These are phyloP conservation scores for Bhutanitis thaidina DNA, from an alignment of 2,888 invertebrate species.

Conservation along the genomic window DNA sequence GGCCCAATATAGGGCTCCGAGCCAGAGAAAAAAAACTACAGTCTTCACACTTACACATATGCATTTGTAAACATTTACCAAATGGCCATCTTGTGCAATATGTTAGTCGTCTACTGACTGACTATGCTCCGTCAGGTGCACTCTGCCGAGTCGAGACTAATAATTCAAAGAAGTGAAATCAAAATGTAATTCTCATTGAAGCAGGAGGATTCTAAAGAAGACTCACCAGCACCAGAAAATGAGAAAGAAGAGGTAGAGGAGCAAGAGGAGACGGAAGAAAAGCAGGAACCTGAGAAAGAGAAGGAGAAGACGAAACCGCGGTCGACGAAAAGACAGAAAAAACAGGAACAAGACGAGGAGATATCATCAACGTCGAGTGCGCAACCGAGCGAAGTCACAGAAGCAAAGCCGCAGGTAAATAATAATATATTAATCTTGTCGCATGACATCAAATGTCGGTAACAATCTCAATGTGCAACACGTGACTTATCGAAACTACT, in stretches of 20 bases:
- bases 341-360: slow-evolving; percentile 57
- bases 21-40: too few relatives aligned
- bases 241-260: slow-evolving; percentile 40
- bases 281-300: slow-evolving; percentile 30
- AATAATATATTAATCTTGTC: too few relatives aligned
- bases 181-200: neutral
- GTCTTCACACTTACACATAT: too few relatives aligned
- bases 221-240: slow-evolving; percentile 50
- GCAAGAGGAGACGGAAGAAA: slow-evolving; percentile 26
- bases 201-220: slow-evolving; percentile 53
- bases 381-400: slow-evolving; percentile 31
- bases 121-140: too few relatives aligned
- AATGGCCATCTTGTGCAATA: too few relatives aligned
- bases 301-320: slow-evolving; percentile 36
- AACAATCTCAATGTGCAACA: too few relatives aligned
- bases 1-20: too few relatives aligned
- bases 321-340: slow-evolving; percentile 46
- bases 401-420: slow-evolving; percentile 47
- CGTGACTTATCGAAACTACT: too few relatives aligned
- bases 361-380: slow-evolving; percentile 61
- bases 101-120: too few relatives aligned
- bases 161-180: too few relatives aligned
- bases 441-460: too few relatives aligned
- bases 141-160: neutral
- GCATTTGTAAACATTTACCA: too few relatives aligned